phyloP scores from a whole-genome alignment of 2,113 vertebrate species.

The Rhineura floridana region DNA sequence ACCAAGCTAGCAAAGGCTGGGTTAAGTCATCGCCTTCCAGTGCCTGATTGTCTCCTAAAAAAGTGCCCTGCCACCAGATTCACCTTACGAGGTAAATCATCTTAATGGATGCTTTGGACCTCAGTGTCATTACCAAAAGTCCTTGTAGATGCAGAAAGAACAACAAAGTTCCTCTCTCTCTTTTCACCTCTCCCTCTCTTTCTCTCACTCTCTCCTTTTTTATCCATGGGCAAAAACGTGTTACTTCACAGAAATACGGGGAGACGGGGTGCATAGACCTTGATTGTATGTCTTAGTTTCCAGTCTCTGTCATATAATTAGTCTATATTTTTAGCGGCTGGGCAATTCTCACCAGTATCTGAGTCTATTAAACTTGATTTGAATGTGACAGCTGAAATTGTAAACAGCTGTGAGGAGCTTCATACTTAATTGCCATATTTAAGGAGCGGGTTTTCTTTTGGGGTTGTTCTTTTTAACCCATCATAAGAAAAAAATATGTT shows the following conservation, averaged over 20 bases:
- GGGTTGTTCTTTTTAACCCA: neutral
- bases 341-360: conserved; percentile 73
- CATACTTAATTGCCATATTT: conserved; percentile 79
- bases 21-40: neutral
- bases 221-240: rapidly evolving
- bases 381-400: conserved; percentile 79
- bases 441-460: conserved; percentile 43
- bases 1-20: too few species aligned
- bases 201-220: neutral
- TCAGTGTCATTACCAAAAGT: conserved; percentile 1
- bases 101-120: conserved; percentile 15
- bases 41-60: neutral
- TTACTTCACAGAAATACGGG: neutral
- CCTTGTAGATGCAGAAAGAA: conserved; percentile 27
- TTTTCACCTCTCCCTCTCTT: rapidly evolving
- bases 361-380: conserved; percentile 78
- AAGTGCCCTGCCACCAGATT: neutral
- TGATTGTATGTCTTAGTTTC: conserved; percentile 36
- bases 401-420: conserved; percentile 82
- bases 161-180: neutral
- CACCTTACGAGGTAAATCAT: neutral
- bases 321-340: conserved; percentile 74
- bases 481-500: conserved; percentile 12
- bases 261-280: conserved; percentile 30
- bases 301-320: conserved; percentile 57